These are phyloP conservation scores for Pseudopodoces humilis DNA, from an alignment of 2,113 vertebrate genomes.

Conservation along the genomic window DNA sequence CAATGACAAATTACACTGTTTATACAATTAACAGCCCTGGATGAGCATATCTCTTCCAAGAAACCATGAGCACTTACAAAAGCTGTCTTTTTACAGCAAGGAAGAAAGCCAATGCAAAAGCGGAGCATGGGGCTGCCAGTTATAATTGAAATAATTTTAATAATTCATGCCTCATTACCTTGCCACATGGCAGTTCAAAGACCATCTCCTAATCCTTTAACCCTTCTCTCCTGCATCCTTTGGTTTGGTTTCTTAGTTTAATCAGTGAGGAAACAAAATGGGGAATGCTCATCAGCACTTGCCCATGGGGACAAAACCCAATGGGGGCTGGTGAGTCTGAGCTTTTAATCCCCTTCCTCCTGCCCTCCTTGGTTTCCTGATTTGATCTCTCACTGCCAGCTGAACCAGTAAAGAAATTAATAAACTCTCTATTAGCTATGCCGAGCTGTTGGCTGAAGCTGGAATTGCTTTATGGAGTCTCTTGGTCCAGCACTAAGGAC, in stretches of 20 bases:
- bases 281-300: neutral
- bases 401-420: neutral
- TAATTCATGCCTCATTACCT: constrained; percentile 68
- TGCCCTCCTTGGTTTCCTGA: neutral
- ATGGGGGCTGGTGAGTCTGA: neutral
- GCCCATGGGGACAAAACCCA: neutral
- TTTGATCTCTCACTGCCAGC: neutral
- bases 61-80: neutral
- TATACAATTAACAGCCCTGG: neutral
- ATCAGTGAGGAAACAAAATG: constrained; percentile 41
- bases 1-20: neutral
- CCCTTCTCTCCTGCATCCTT: constrained; percentile 40
- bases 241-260: constrained; percentile 40
- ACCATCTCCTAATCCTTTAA: constrained; percentile 55
- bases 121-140: neutral
- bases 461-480: neutral
- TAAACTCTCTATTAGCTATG: neutral
- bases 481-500: neutral
- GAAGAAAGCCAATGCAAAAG: constrained; percentile 19
- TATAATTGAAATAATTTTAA: constrained; percentile 62
- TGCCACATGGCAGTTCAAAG: constrained; percentile 63
- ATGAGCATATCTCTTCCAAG: neutral
- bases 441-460: neutral
- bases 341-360: neutral
- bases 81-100: neutral